Conservation (phyloP, 2,113 vertebrate species). For the Macroglossus sobrinus region DNA sequence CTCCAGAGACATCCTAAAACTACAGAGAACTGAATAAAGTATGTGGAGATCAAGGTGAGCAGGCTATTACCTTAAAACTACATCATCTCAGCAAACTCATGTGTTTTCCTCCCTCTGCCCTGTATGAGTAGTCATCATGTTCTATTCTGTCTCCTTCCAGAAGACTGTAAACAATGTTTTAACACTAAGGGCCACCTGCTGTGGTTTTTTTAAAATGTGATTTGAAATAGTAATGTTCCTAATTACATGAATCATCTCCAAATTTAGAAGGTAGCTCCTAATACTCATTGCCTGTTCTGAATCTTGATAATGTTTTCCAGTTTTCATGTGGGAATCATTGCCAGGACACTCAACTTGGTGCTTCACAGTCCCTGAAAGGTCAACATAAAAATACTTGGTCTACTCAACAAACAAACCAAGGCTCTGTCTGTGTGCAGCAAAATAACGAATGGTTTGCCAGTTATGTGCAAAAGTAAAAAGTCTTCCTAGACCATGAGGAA, state of each 20-base stretch:
- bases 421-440: rapidly evolving
- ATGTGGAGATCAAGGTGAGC: not conserved
- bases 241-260: conserved; percentile 65
- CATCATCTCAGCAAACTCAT: not conserved
- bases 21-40: not conserved
- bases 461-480: not conserved
- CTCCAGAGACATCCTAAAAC: not conserved
- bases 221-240: conserved; percentile 38
- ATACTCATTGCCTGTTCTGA: conserved; percentile 44
- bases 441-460: not conserved
- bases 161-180: conserved; percentile 39
- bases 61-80: not conserved
- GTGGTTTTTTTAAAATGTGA: conserved; percentile 3
- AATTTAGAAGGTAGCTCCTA: conserved; percentile 61
- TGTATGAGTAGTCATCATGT: not conserved
- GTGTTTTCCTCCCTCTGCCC: not conserved
- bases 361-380: not conserved
- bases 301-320: conserved; percentile 14
- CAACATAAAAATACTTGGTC: not conserved
- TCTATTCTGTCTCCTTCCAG: conserved; percentile 18
- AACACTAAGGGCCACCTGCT: conserved; percentile 39
- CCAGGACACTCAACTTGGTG: not conserved
- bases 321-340: not conserved
- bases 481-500: rapidly evolving
- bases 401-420: not conserved